Base-by-base conservation (phyloP, 2,797 vertebrate species). In the Carduelis carduelis region DNA sequence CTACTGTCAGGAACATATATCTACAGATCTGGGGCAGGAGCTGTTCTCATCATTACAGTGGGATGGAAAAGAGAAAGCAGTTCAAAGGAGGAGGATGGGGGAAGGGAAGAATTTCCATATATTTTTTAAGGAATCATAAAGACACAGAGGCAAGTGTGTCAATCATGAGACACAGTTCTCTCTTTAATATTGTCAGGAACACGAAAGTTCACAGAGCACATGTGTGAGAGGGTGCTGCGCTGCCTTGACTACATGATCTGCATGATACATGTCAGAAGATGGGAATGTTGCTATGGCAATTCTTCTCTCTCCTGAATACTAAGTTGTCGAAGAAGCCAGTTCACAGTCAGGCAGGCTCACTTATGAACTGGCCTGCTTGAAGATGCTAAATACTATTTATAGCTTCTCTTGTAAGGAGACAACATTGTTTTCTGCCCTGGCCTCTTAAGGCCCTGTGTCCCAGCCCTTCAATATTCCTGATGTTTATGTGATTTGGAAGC, bases 1-100 rank as follows among this genome's bases (percentile, higher is more conserved):
- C 95, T 98, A 84, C 93, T 95, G 86, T 96, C 89, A 94, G 71
- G 87, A 97, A 96, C 65, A 55, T 88, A 69, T 80, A 95, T 93
- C 87, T 96, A 75, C 70, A 90, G 82, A 96, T 95, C 82, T 71
- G 84, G 75, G 72, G 71, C 81, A 94, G 93, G 85, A 96, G 81
- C 84, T 93, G 77, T 95, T 97, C 93, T 96, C 89, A 96, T 93
- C 68, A 47, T 93, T 96, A 96, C 90, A 81, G 57, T 78, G 79
- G 93, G 92, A 90, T 84, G 87, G 70, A 95, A 93, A 84, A 92
- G 79, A 87, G 82, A 96, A 95, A 97, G 94, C 82, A 87, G 87
- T 95, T 93, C 94, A 94, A 93, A 93, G 91, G 78, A 97, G 83
- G 64, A 97, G 87, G 57, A 56, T 83, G 91, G 78, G 88, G 93